phyloP scores from a whole-genome alignment of 2,797 vertebrate species.

The Carcharodon carcharias region DNA sequence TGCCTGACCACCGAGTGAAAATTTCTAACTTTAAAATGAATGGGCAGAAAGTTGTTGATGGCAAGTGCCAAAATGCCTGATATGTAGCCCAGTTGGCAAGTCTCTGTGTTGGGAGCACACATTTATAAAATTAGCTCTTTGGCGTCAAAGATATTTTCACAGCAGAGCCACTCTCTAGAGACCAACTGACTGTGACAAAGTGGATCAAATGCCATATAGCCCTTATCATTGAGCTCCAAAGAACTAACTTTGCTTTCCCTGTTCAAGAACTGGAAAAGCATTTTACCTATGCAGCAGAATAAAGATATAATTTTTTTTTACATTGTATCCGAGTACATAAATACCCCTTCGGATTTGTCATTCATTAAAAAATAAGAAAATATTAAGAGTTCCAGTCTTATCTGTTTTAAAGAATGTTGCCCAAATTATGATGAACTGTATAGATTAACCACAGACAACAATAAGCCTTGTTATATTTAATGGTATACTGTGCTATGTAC shows the following conservation, averaged over 20 bases:
- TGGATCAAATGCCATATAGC: background rate
- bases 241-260: background rate
- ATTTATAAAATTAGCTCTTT: conserved; percentile 14
- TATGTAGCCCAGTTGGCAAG: background rate
- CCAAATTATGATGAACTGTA: conserved; percentile 23
- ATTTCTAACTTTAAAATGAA: background rate
- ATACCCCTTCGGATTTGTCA: background rate
- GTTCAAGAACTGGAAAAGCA: background rate
- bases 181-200: background rate
- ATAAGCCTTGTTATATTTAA: background rate
- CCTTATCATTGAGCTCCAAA: background rate
- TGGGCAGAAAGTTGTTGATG: background rate
- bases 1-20: no score
- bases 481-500: background rate
- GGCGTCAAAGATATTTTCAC: background rate
- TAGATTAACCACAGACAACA: conserved; percentile 21
- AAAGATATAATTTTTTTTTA: background rate
- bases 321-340: background rate
- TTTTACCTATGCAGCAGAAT: background rate
- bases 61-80: background rate
- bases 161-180: background rate
- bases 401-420: background rate
- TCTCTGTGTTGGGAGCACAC: background rate
- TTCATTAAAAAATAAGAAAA: conserved; percentile 2
- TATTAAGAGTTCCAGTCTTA: conserved; percentile 11